Base-by-base conservation (phyloP, 2,113 vertebrate species). In the Morphnarchus princeps region DNA sequence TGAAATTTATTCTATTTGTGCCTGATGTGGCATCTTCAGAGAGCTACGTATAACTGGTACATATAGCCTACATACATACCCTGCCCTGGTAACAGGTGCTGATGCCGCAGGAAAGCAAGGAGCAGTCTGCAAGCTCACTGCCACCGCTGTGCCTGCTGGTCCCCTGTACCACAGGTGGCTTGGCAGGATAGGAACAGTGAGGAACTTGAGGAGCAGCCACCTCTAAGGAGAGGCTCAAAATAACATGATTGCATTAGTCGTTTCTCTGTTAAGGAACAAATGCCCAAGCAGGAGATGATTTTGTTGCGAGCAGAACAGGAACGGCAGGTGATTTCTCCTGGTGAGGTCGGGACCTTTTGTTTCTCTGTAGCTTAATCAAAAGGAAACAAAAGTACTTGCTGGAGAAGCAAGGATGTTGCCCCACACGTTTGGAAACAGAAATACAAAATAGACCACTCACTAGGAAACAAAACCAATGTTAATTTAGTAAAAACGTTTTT, bases 191-290 rank as follows among this genome's bases (percentile, higher is more conserved):
- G 52, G 47, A 67, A 63, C 18, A 63, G 42, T 4, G 10, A 28
- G 63, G 63, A 54, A 17, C 12, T 58, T 0, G 0, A 67, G 29
- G 40, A 85, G n/a, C 10, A 45, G 26, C 72, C 47, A 16, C 4
- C 63, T 32, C 59, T 36, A 22, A 65, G 45, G 38, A 52, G 20
- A 57, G 26, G 16, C 61, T 76, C 26, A 40, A 59, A 63, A 65
- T 29, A 50, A 58, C 3, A 13, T 4, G 47, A 24, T 13, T 55
- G 32, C 26, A 13, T 52, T 14, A 24, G 40, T 59, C 4, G 2
- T 31, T 52, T 62, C 34, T 50, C 31, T 66, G 34, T 34, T 59
- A 32, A 72, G 42, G 38, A 78, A 31, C 24, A 58, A 81, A 54
- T 52, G 40, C 21, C 40, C 43, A n/a, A 47, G 34, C 6, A 45